These are phyloP conservation scores for Tetramorium alpestre DNA, from an alignment of 1,140 invertebrate species.

Conservation along the genomic window DNA sequence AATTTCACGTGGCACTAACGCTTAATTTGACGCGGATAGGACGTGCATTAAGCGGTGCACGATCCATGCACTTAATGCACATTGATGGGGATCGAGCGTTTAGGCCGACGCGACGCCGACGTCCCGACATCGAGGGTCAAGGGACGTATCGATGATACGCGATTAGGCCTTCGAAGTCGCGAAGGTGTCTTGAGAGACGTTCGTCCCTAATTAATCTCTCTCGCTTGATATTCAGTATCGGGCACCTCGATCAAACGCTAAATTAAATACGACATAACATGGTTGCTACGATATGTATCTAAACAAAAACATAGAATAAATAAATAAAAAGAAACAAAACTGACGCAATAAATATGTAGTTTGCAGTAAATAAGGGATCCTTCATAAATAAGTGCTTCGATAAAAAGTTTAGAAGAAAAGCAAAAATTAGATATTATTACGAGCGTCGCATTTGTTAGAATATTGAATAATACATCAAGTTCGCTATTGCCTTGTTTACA, in stretches of 20 bases:
- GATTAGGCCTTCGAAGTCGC: constrained; percentile 80
- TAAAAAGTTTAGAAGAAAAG: not conserved
- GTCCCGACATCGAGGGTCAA: constrained; percentile 75
- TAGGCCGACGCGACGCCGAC: constrained; percentile 66
- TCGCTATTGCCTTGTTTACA: not conserved
- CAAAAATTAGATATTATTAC: not conserved
- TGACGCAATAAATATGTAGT: not conserved
- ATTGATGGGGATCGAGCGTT: constrained; percentile 78
- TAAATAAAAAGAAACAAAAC: not conserved
- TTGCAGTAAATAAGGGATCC: not conserved
- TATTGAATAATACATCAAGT: constrained; percentile 6
- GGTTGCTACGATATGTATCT: not conserved
- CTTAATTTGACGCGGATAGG: constrained; percentile 70
- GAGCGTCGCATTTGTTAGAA: not conserved
- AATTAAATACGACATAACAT: constrained; percentile 34
- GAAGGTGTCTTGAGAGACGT: constrained; percentile 81
- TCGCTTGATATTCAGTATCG: constrained; percentile 16
- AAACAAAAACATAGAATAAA: not conserved
- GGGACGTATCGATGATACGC: constrained; percentile 74
- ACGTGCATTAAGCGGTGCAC: constrained; percentile 67
- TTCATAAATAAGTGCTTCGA: not conserved
- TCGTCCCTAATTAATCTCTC: constrained; percentile 80
- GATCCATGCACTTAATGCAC: constrained; percentile 81
- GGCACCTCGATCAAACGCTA: constrained; percentile 11
- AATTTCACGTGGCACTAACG: constrained; percentile 40